Conservation (phyloP, 2,797 vertebrate genomes). For the Loriculus beryllinus region DNA sequence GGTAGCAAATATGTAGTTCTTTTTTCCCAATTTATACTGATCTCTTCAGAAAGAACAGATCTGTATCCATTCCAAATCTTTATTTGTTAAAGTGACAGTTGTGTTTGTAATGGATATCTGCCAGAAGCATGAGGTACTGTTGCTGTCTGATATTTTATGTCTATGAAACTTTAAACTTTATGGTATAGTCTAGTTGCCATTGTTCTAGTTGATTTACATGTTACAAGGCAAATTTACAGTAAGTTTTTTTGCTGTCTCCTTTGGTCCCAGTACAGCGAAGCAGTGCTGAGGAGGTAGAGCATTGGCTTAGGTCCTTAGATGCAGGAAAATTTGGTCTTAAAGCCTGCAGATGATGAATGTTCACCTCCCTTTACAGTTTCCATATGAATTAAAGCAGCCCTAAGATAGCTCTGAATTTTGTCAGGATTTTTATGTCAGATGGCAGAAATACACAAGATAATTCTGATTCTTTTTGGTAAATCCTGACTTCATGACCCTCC, state of each 20-base stretch:
- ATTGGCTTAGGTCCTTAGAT: not conserved
- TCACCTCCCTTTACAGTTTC: not conserved
- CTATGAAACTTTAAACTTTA: not conserved
- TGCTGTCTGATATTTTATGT: not conserved
- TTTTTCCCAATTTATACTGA: not conserved
- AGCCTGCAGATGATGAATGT: not conserved
- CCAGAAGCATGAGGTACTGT: not conserved
- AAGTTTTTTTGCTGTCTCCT: not conserved
- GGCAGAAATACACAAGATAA: not conserved
- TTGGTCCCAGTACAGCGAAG: not conserved
- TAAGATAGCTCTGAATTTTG: not conserved
- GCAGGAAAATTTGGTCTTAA: not conserved
- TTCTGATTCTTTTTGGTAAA: not conserved
- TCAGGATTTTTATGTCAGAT: not conserved
- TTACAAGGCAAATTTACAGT: not conserved
- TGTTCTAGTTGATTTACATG: not conserved
- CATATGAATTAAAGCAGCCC: not conserved
- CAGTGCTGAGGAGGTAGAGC: not conserved
- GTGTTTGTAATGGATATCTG: fast-evolving
- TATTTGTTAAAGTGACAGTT: fast-evolving
- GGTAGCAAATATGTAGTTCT: too few species aligned
- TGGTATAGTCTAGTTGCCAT: not conserved
- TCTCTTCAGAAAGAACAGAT: not conserved
- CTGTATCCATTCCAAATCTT: not conserved
- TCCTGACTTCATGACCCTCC: not conserved